Conservation (phyloP, 2,797 vertebrate species). For the Ficedula albicollis region DNA sequence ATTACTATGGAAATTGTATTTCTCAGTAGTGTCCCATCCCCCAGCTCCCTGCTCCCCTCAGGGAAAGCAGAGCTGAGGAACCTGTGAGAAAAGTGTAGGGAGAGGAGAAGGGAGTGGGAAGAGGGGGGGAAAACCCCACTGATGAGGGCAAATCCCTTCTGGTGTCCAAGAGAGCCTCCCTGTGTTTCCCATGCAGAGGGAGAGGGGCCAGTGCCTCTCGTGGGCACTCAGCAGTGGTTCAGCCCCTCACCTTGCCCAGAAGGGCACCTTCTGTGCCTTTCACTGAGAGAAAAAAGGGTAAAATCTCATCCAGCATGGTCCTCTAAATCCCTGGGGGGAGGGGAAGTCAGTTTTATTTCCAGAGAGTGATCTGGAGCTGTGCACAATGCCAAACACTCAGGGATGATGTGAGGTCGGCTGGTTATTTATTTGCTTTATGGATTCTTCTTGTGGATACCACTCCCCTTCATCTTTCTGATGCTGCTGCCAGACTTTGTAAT, state of each 20-base stretch:
- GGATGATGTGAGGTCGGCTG: background rate
- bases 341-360: background rate
- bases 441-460: background rate
- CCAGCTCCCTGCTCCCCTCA: background rate
- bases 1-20: slow-evolving; percentile 58
- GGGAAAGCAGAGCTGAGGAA: slow-evolving; percentile 31
- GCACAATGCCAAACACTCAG: background rate
- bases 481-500: background rate
- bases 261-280: background rate
- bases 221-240: background rate
- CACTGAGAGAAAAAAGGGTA: background rate
- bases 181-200: too few species aligned
- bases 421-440: background rate
- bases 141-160: background rate
- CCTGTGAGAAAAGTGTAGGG: background rate
- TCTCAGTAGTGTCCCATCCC: background rate
- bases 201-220: accelerated
- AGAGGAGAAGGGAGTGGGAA: background rate
- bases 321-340: background rate
- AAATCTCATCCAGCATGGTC: accelerated
- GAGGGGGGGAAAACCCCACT: background rate
- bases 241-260: background rate
- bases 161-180: accelerated
- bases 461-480: background rate
- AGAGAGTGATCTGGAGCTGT: background rate